Percentiles rank a stretch among this genome's conserved stretches.
Evolutionary conservation across 2,888 invertebrate species (phyloP).

Genomic region (Phalera bucephala): DNA sequence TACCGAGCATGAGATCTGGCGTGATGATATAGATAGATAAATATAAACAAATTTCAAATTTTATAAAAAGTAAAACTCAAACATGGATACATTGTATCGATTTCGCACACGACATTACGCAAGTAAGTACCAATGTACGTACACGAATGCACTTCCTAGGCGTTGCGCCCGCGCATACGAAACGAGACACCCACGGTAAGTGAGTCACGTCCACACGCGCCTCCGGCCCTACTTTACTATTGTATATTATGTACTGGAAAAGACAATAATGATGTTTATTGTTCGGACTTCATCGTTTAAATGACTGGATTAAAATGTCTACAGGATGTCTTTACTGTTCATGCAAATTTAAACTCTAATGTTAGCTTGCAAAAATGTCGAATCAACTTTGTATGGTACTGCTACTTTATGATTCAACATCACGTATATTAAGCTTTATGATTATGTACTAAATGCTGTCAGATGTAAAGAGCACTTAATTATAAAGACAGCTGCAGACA

Average conservation of each 20-base stretch:
- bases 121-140: conserved; percentile 31
- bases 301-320: conserved; percentile 40
- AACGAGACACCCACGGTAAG: conserved; percentile 61
- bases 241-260: conserved; percentile 32
- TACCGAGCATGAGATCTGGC: too few species aligned
- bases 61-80: too few species aligned
- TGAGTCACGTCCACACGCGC: conserved; percentile 56
- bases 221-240: conserved; percentile 34
- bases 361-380: conserved; percentile 22
- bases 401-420: conserved; percentile 13
- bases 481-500: conserved; percentile 17
- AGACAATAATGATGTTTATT: conserved; percentile 47
- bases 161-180: conserved; percentile 60
- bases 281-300: conserved; percentile 35
- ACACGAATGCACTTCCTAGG: conserved; percentile 70
- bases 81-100: conserved; percentile 11
- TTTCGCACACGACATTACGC: conserved; percentile 44
- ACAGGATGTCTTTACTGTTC: conserved; percentile 50
- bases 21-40: too few species aligned
- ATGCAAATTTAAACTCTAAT: conserved; percentile 30
- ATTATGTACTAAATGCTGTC: conserved; percentile 12
- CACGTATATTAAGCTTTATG: conserved; percentile 13
- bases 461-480: conserved; percentile 15
- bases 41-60: too few species aligned
- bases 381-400: conserved; percentile 16